phyloP scores from a whole-genome alignment of 2,797 vertebrate species.

The Etheostoma nigrum region DNA sequence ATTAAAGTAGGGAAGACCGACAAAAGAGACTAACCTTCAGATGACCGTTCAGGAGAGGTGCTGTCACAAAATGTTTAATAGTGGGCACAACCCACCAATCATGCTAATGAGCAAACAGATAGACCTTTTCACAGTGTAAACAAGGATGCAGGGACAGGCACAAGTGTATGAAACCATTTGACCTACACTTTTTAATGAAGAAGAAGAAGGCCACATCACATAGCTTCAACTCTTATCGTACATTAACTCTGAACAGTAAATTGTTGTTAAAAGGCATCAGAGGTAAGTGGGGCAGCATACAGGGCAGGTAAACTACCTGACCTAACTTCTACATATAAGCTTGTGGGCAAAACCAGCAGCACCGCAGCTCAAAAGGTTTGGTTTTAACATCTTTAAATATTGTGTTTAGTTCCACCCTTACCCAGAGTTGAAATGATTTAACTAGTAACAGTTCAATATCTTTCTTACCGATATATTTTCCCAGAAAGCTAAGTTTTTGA shows the following conservation, averaged over 20 bases:
- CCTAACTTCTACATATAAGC: not conserved
- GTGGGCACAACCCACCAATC: conserved; percentile 52
- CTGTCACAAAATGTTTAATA: conserved; percentile 14
- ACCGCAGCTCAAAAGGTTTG: not conserved
- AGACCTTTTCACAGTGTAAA: conserved; percentile 45
- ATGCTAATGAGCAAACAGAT: conserved; percentile 53
- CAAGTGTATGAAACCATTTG: conserved; percentile 8
- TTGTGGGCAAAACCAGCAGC: not conserved
- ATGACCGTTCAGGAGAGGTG: conserved; percentile 24
- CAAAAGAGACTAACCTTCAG: conserved; percentile 51
- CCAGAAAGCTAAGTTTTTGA: conserved; percentile 23
- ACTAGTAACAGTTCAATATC: conserved; percentile 17
- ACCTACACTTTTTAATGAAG: not conserved
- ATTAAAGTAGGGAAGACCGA: conserved; percentile 9
- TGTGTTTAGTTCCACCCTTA: conserved; percentile 1
- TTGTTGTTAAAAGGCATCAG: not conserved
- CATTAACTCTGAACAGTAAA: not conserved
- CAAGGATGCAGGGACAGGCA: conserved; percentile 17
- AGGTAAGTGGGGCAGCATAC: not conserved
- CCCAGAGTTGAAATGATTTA: conserved; percentile 31
- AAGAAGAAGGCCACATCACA: not conserved
- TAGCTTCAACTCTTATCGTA: not conserved
- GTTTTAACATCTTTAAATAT: not conserved
- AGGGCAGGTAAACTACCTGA: not conserved
- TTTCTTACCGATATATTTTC: conserved; percentile 10